Percentiles rank a stretch among this genome's conserved stretches.
These are phyloP conservation scores for Molanna angustata DNA, from an alignment of 2,888 invertebrate species.

Conservation along the genomic window DNA sequence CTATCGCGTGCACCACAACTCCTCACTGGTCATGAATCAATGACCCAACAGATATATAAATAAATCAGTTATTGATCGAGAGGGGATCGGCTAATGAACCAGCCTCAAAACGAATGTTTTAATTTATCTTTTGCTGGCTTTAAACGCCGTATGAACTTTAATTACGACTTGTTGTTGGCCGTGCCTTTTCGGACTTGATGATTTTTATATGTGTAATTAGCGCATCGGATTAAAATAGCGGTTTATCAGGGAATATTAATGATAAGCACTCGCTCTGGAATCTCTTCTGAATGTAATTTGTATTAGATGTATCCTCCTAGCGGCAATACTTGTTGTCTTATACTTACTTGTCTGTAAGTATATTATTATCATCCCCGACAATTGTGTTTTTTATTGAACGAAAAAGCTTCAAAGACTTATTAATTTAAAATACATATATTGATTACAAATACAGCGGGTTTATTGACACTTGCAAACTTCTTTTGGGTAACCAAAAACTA, in stretches of 20 bases:
- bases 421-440: too few relatives aligned
- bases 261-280: constrained; percentile 11
- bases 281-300: constrained; percentile 21
- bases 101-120: constrained; percentile 33
- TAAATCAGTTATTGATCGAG: constrained; percentile 33
- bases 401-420: too few relatives aligned
- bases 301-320: too few relatives aligned
- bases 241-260: constrained; percentile 21
- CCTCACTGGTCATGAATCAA: constrained; percentile 30
- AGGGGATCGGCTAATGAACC: constrained; percentile 32
- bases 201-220: constrained; percentile 20
- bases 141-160: constrained; percentile 28
- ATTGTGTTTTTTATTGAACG: too few relatives aligned
- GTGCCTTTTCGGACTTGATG: constrained; percentile 9
- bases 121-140: constrained; percentile 33
- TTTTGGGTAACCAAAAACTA: too few relatives aligned
- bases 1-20: constrained; percentile 29
- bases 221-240: constrained; percentile 16
- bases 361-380: too few relatives aligned
- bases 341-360: too few relatives aligned
- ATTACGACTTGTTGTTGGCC: constrained; percentile 28
- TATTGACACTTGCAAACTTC: too few relatives aligned
- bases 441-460: too few relatives aligned
- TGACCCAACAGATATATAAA: constrained; percentile 32
- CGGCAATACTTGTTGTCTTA: too few relatives aligned